Conservation (phyloP, 2,888 invertebrate species). For the Silvanus unidentatus region DNA sequence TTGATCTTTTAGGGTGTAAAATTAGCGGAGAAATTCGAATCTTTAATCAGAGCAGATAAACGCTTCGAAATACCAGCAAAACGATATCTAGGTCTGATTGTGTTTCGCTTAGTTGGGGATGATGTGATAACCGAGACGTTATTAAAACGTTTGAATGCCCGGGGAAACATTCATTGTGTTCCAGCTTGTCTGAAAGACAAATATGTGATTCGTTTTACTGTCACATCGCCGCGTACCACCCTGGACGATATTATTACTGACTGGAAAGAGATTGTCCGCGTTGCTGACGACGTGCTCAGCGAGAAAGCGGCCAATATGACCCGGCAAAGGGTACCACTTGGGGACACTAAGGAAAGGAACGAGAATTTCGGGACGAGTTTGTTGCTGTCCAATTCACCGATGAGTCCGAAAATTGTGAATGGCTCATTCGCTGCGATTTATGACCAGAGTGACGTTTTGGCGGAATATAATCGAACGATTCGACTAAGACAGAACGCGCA, state of each 20-base stretch:
- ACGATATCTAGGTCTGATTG: slow-evolving; percentile 83
- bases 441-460: slow-evolving; percentile 69
- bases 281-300: slow-evolving; percentile 64
- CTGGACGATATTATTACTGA: slow-evolving; percentile 74
- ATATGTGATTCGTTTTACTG: slow-evolving; percentile 88
- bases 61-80: slow-evolving; percentile 88
- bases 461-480: slow-evolving; percentile 64
- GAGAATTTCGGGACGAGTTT: slow-evolving; percentile 90
- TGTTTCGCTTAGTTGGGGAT: slow-evolving; percentile 80
- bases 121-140: slow-evolving; percentile 83
- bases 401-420: slow-evolving; percentile 94
- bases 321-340: slow-evolving; percentile 62
- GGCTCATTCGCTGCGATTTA: slow-evolving; percentile 90
- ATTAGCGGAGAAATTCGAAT: slow-evolving; percentile 86
- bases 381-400: slow-evolving; percentile 87
- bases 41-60: slow-evolving; percentile 71
- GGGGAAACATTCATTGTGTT: slow-evolving; percentile 88
- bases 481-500: slow-evolving; percentile 62
- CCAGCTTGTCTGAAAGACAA: slow-evolving; percentile 87
- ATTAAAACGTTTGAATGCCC: slow-evolving; percentile 78
- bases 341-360: slow-evolving; percentile 77
- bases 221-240: slow-evolving; percentile 83
- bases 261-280: slow-evolving; percentile 78
- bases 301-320: slow-evolving; percentile 53
- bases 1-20: slow-evolving; percentile 64